A percentile compares a stretch with the other conserved stretches of the same genome.
Conservation (phyloP, 2,888 invertebrate species). For the Ganaspis brasiliensis region DNA sequence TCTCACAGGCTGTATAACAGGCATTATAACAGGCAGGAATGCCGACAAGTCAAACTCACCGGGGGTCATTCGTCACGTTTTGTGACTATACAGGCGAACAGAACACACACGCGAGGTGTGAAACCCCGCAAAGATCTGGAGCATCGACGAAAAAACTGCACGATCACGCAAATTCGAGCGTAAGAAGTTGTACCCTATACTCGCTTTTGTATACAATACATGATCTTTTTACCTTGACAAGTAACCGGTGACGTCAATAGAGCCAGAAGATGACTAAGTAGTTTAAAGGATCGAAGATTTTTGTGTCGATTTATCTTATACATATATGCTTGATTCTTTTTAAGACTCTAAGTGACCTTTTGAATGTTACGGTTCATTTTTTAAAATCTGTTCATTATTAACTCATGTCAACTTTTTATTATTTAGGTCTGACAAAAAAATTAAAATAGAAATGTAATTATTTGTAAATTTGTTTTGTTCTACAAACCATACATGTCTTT, state of each 20-base stretch:
- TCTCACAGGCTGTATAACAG: slow-evolving; percentile 56
- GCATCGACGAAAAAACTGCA: slow-evolving; percentile 60
- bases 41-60: slow-evolving; percentile 62
- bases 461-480: too few species aligned
- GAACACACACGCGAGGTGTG: slow-evolving; percentile 68
- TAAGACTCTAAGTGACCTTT: too few species aligned
- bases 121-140: slow-evolving; percentile 61
- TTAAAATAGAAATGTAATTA: too few species aligned
- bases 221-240: not conserved
- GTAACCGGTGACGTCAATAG: slow-evolving; percentile 17
- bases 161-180: slow-evolving; percentile 51
- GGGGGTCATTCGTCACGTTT: slow-evolving; percentile 72
- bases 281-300: not conserved
- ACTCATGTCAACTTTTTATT: too few species aligned
- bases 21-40: slow-evolving; percentile 58
- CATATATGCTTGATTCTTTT: too few species aligned
- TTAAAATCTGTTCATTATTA: too few species aligned
- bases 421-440: too few species aligned
- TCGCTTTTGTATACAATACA: not conserved
- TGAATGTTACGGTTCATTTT: too few species aligned
- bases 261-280: not conserved
- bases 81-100: slow-evolving; percentile 62
- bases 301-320: not conserved
- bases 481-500: too few species aligned
- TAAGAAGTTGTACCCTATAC: slow-evolving; percentile 5